A percentile compares a stretch with the other conserved stretches of the same genome.
These are phyloP conservation scores for Arvicanthis niloticus DNA, from an alignment of 2,113 vertebrate species.

Conservation along the genomic window DNA sequence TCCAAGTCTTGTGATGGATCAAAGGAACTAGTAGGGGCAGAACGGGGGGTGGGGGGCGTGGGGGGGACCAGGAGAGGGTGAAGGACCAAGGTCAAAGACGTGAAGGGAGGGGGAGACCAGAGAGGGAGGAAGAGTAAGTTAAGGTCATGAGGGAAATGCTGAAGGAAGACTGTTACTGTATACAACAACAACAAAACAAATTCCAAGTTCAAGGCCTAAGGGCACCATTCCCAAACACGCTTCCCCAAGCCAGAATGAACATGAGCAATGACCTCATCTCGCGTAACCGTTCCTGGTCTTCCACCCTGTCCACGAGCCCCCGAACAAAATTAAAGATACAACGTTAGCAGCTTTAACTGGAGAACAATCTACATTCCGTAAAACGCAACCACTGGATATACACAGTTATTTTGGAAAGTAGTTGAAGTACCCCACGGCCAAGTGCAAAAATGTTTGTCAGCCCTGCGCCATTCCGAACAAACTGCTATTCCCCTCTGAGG, in stretches of 20 bases:
- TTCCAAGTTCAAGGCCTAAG: background rate
- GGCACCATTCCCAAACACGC: rapidly evolving
- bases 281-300: background rate
- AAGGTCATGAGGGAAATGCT: background rate
- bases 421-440: background rate
- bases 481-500: background rate
- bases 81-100: background rate
- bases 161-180: background rate
- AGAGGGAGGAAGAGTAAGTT: too few species aligned
- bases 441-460: background rate
- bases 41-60: background rate
- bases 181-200: background rate
- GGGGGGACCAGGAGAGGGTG: too few species aligned
- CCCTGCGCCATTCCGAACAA: rapidly evolving
- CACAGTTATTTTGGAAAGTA: background rate
- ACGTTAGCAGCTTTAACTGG: background rate
- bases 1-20: background rate
- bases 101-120: background rate
- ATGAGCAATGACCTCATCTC: background rate
- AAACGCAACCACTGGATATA: background rate
- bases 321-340: background rate
- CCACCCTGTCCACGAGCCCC: background rate
- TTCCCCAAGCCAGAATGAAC: background rate
- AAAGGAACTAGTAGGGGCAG: background rate
- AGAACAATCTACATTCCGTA: background rate